Conservation (phyloP, 2,888 invertebrate species). For the Cosmopolites sordidus region DNA sequence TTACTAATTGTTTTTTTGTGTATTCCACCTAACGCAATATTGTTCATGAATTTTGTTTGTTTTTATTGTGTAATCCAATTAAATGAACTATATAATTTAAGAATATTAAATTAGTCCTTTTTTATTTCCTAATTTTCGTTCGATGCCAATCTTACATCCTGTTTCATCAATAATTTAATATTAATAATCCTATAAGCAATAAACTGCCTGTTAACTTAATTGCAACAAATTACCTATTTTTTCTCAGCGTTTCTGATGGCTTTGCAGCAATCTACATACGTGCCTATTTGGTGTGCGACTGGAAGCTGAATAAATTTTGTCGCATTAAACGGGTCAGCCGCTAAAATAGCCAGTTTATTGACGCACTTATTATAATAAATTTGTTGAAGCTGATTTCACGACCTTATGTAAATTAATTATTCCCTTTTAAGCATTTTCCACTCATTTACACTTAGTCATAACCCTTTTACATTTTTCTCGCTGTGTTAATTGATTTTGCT, state of each 20-base stretch:
- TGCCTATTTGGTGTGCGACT: conserved; percentile 8
- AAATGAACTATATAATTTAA: too few species aligned
- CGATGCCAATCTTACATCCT: too few species aligned
- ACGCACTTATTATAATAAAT: conserved; percentile 7
- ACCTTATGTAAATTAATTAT: conserved; percentile 7
- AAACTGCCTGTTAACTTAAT: not conserved
- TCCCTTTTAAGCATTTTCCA: conserved; percentile 4
- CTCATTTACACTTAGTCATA: conserved; percentile 4
- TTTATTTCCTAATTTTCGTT: too few species aligned
- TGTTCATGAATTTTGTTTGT: too few species aligned
- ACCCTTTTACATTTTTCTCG: not conserved
- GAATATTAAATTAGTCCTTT: too few species aligned
- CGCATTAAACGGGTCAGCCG: conserved; percentile 10
- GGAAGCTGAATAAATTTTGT: conserved; percentile 10
- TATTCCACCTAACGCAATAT: too few species aligned
- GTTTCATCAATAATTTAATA: too few species aligned
- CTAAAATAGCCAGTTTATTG: conserved; percentile 9
- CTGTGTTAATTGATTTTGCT: conserved; percentile 1
- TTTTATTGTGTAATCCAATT: too few species aligned
- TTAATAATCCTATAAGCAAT: not conserved
- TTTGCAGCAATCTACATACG: conserved; percentile 1
- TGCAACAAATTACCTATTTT: not conserved
- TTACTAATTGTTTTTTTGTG: too few species aligned
- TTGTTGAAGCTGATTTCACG: conserved; percentile 5
- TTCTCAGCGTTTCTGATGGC: not conserved